Percentiles rank a stretch among this genome's conserved stretches.
These are phyloP conservation scores for Bibio marci DNA, from an alignment of 2,888 invertebrate genomes.

Conservation along the genomic window DNA sequence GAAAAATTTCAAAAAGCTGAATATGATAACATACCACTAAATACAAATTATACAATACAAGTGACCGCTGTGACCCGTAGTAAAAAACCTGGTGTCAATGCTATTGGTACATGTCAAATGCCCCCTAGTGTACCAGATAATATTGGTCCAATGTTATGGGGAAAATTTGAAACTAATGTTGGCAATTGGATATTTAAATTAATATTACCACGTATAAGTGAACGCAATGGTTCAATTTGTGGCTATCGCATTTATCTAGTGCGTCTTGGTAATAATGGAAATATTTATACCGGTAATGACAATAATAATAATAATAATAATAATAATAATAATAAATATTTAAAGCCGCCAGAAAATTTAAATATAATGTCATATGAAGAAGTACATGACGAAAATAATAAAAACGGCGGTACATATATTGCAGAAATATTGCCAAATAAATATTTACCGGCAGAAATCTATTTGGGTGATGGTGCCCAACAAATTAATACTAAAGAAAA, in stretches of 20 bases:
- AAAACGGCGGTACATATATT: slow-evolving; percentile 54
- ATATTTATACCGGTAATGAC: no score
- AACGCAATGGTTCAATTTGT: slow-evolving; percentile 75
- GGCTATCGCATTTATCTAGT: slow-evolving; percentile 72
- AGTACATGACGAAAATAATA: slow-evolving; percentile 45
- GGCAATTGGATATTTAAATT: slow-evolving; percentile 59
- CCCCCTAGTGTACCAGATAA: slow-evolving; percentile 52
- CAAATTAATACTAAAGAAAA: background rate
- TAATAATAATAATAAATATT: slow-evolving; percentile 32
- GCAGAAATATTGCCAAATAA: slow-evolving; percentile 69
- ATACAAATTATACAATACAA: slow-evolving; percentile 67
- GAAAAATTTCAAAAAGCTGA: slow-evolving; percentile 31
- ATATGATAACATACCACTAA: slow-evolving; percentile 57
- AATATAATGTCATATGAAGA: slow-evolving; percentile 53
- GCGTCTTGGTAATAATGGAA: slow-evolving; percentile 34
- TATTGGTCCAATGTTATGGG: slow-evolving; percentile 33
- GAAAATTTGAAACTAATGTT: slow-evolving; percentile 38
- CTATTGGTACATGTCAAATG: slow-evolving; percentile 46
- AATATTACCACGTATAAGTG: slow-evolving; percentile 56
- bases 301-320: slow-evolving; percentile 25
- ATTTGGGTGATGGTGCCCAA: slow-evolving; percentile 47
- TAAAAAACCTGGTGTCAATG: slow-evolving; percentile 52
- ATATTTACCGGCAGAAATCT: slow-evolving; percentile 44
- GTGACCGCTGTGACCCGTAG: slow-evolving; percentile 63
- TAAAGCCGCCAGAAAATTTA: slow-evolving; percentile 53